Percentiles rank a stretch among this genome's conserved stretches.
phyloP scores from a whole-genome alignment of 2,888 invertebrate genomes.

The Myathropa florea region DNA sequence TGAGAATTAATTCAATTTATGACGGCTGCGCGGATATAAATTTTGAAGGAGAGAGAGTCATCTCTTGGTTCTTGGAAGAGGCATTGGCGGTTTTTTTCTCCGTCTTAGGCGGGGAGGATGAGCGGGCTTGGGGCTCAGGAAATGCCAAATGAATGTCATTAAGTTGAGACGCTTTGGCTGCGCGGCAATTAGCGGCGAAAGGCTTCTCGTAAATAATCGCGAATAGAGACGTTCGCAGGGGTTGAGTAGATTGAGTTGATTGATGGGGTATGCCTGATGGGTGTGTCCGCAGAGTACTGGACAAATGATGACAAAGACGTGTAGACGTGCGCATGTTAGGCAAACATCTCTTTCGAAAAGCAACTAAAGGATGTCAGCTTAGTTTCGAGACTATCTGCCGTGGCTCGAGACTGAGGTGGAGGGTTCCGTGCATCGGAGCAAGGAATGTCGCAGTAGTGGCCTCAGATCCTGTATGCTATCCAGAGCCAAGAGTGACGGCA shows the following conservation, averaged over 20 bases:
- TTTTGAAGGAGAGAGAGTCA: constrained; percentile 40
- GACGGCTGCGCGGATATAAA: constrained; percentile 49
- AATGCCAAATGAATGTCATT: constrained; percentile 1
- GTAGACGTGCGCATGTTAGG: background rate
- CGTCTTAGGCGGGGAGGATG: constrained; percentile 14
- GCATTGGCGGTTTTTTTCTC: background rate
- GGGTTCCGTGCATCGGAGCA: no score
- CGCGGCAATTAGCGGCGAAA: background rate
- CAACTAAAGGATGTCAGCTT: no score
- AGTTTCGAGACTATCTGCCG: no score
- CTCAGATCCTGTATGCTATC: no score
- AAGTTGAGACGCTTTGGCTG: background rate
- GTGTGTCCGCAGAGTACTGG: background rate
- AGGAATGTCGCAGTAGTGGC: no score
- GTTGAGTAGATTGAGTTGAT: background rate
- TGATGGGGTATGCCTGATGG: background rate
- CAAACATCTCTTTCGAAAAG: no score
- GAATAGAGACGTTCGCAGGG: background rate
- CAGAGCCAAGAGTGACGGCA: no score
- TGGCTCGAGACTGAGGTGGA: no score
- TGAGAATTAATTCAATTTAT: constrained; percentile 63
- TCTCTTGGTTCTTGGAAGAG: constrained; percentile 57
- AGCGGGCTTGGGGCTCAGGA: background rate
- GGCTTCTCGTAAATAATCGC: background rate
- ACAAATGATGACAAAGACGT: background rate